Evolutionary conservation across 2,113 vertebrate genomes (phyloP).

Genomic region (Colistium nudipinnis): DNA sequence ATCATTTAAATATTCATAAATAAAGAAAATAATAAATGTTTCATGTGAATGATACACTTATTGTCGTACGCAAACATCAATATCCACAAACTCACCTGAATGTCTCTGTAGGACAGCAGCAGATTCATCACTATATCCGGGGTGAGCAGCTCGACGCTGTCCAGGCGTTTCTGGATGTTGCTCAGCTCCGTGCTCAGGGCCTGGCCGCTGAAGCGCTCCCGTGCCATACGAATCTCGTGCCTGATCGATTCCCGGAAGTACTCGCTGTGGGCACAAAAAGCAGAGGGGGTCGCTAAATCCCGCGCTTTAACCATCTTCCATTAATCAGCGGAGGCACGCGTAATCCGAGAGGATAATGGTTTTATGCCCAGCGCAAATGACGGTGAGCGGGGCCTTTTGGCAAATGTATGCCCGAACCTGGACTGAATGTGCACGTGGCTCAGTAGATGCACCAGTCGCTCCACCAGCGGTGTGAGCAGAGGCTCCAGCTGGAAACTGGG

Average conservation of each 20-base stretch:
- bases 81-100: constrained; percentile 80
- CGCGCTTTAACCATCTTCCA: neutral
- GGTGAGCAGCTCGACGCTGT: constrained; percentile 91
- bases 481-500: constrained; percentile 83
- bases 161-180: constrained; percentile 88
- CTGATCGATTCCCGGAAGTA: constrained; percentile 89
- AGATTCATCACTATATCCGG: constrained; percentile 91
- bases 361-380: neutral
- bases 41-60: neutral
- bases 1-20: neutral
- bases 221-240: constrained; percentile 86
- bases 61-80: neutral
- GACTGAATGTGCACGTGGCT: constrained; percentile 84
- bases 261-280: constrained; percentile 76
- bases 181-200: constrained; percentile 85
- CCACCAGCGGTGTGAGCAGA: constrained; percentile 84
- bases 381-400: neutral
- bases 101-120: constrained; percentile 89
- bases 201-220: constrained; percentile 86
- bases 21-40: no score
- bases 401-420: constrained; percentile 75
- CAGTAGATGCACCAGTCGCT: constrained; percentile 82
- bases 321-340: neutral
- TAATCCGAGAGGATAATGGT: constrained; percentile 10
- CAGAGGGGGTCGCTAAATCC: neutral